Evolutionary conservation across 2,797 vertebrate genomes (phyloP), one percentile per base, ranked within the genome.

Genomic region (Sebastes matsubarae): DNA sequence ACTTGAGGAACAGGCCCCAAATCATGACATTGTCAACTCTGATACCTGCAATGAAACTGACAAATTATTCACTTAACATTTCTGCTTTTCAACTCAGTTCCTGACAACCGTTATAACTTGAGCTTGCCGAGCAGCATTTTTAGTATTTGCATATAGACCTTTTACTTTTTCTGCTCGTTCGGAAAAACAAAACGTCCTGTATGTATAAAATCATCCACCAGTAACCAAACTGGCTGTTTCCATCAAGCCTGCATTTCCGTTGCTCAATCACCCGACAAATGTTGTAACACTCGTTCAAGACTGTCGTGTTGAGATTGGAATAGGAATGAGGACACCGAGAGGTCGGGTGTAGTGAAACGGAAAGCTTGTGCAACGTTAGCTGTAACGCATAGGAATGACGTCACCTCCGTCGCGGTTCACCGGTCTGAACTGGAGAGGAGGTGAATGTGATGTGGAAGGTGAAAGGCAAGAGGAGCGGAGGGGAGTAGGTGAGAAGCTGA

Each of bases 11-110:
- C 18, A 63, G 16, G 29, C 29, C 13, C 22, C 36, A 81, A 81
- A 64, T 25, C 75, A 36, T 9, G 38, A 69, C 55, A 11, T 80
- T 67, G 70, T 87, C 82, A 72, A n/a, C 71, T 77, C 24, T 64
- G 12, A 87, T 87, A 81, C 68, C 75, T 69, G 52, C 58, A 38
- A 38, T 50, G 14, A 65, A 80, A 76, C 1, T 34, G 59, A 81
- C 36, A 77, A 78, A 84, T 77, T 63, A 71, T 68, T 79, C 32
- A 65, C 67, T 70, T 75, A 87, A 79, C 76, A 76, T 80, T 81
- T 81, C 54, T 72, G 70, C 32, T 68, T 77, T 79, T 79, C n/a
- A 68, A 14, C 25, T 77, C 63, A 13, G 16, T 30, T 71, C 13
- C 78, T 30, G 59, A 63, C 52, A 68, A 52, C 27, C n/a, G 61